These are phyloP conservation scores for Bombus polaris DNA, from an alignment of 1,140 invertebrate genomes.

Conservation along the genomic window DNA sequence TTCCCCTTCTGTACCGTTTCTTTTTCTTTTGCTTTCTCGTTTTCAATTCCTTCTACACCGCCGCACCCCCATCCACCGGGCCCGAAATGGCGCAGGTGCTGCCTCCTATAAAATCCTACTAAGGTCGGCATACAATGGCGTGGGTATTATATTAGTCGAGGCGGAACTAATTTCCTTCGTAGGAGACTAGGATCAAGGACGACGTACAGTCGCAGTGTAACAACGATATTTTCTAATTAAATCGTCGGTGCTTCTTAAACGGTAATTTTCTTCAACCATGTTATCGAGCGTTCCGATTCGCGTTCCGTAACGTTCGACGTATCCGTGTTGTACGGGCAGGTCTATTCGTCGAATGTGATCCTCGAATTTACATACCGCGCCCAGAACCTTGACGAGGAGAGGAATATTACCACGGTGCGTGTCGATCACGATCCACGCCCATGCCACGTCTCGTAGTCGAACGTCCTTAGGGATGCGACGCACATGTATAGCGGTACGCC, in stretches of 20 bases:
- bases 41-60: background rate
- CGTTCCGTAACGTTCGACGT: background rate
- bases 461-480: conserved; percentile 61
- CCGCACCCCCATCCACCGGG: conserved; percentile 42
- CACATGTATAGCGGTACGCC: conserved; percentile 59
- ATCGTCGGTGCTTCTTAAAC: fast-evolving
- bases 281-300: background rate
- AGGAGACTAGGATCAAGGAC: too few relatives aligned
- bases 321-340: background rate
- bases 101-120: conserved; percentile 65
- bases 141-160: background rate
- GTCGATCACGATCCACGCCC: conserved; percentile 58
- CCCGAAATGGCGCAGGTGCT: conserved; percentile 69
- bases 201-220: too few relatives aligned
- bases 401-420: conserved; percentile 3
- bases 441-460: conserved; percentile 29
- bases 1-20: conserved; percentile 45
- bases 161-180: background rate
- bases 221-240: background rate
- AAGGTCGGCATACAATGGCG: conserved; percentile 45
- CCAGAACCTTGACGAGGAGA: background rate
- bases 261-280: too few relatives aligned
- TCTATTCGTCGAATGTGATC: background rate
- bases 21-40: conserved; percentile 20
- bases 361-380: conserved; percentile 19